These are phyloP conservation scores for Myotis yumanensis DNA, from an alignment of 2,113 vertebrate species.

Conservation along the genomic window DNA sequence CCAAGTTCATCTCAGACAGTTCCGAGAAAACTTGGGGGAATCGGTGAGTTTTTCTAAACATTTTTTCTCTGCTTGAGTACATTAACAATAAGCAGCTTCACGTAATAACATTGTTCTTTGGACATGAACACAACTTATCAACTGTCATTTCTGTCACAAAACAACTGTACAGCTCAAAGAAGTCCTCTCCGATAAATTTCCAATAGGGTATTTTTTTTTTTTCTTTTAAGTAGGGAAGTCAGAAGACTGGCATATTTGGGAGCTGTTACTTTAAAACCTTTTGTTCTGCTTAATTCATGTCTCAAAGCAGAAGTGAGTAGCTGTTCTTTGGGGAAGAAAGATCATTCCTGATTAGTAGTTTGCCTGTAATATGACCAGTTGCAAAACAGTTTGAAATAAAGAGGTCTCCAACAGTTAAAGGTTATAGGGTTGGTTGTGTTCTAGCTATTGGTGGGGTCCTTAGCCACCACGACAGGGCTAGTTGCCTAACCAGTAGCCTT, in stretches of 20 bases:
- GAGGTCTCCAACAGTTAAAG: background rate
- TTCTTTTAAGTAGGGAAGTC: background rate
- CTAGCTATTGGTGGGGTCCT: background rate
- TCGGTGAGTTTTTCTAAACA: slow-evolving; percentile 62
- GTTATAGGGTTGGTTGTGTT: background rate
- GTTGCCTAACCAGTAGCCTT: background rate
- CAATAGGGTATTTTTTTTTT: background rate
- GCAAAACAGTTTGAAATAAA: slow-evolving; percentile 20
- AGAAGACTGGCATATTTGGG: background rate
- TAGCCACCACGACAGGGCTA: background rate
- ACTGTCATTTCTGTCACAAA: background rate
- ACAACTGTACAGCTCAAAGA: slow-evolving; percentile 12
- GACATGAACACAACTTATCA: slow-evolving; percentile 51
- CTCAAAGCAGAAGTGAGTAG: slow-evolving; percentile 17
- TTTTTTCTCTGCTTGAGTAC: slow-evolving; percentile 69
- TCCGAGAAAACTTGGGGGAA: slow-evolving; percentile 60
- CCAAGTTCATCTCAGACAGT: slow-evolving; percentile 72
- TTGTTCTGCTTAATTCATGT: slow-evolving; percentile 33
- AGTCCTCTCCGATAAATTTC: background rate
- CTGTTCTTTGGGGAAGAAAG: background rate
- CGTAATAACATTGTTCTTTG: slow-evolving; percentile 61
- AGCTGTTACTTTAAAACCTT: slow-evolving; percentile 16
- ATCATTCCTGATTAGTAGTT: slow-evolving; percentile 31
- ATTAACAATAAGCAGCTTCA: slow-evolving; percentile 66
- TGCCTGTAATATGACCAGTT: slow-evolving; percentile 40